These are phyloP conservation scores for Lasioglossum calceatum DNA, from an alignment of 2,888 invertebrate genomes.

Conservation along the genomic window DNA sequence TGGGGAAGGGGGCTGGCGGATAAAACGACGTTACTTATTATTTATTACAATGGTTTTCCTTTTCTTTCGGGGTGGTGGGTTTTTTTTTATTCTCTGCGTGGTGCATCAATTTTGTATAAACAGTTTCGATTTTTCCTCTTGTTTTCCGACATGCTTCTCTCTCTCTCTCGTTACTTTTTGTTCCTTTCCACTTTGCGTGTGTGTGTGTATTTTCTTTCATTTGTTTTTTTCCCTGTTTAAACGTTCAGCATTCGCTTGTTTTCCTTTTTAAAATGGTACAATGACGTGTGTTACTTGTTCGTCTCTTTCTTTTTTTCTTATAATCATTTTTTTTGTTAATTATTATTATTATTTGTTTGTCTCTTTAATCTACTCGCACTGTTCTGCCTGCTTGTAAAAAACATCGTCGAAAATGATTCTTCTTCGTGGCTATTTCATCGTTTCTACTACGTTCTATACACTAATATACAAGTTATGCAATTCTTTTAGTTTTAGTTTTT, in stretches of 20 bases:
- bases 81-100: constrained; percentile 31
- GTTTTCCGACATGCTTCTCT: constrained; percentile 54
- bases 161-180: constrained; percentile 43
- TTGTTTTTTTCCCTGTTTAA: constrained; percentile 51
- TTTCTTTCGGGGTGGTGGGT: constrained; percentile 55
- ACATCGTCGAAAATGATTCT: constrained; percentile 84
- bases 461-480: constrained; percentile 84
- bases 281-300: constrained; percentile 67
- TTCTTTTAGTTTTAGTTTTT: constrained; percentile 67
- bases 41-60: constrained; percentile 33
- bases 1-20: background rate
- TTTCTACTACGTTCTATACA: constrained; percentile 83
- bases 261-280: constrained; percentile 70
- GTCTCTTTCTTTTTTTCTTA: constrained; percentile 46
- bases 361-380: constrained; percentile 80
- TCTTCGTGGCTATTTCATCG: constrained; percentile 81
- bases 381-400: constrained; percentile 83
- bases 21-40: constrained; percentile 29
- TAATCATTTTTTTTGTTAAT: constrained; percentile 46
- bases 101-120: constrained; percentile 61
- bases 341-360: constrained; percentile 45
- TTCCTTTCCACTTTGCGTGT: constrained; percentile 35
- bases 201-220: constrained; percentile 36
- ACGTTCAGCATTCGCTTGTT: background rate
- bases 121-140: constrained; percentile 42